phyloP scores from a whole-genome alignment of 2,113 vertebrate genomes.

The Prunella fulvescens region DNA sequence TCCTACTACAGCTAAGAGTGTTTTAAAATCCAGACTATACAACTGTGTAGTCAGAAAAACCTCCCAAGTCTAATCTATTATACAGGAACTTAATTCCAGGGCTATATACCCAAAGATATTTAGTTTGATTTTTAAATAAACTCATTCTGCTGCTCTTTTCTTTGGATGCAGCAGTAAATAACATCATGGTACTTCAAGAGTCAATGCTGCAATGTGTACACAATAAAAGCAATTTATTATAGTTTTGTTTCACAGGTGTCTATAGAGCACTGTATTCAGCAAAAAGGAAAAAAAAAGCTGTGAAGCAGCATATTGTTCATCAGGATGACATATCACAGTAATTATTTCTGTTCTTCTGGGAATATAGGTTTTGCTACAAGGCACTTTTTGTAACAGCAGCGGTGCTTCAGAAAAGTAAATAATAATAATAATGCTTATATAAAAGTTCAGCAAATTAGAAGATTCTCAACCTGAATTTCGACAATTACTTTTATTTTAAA shows the following conservation, averaged over 20 bases:
- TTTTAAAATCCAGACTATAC: not conserved
- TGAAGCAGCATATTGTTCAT: constrained; percentile 16
- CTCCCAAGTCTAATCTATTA: not conserved
- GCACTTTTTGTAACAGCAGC: constrained; percentile 5
- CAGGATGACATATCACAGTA: constrained; percentile 17
- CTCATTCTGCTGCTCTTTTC: not conserved
- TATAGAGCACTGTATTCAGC: constrained; percentile 27
- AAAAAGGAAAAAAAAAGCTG: not conserved
- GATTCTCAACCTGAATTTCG: not conserved
- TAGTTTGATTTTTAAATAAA: not conserved
- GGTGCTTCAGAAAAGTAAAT: not conserved
- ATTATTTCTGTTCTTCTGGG: constrained; percentile 52
- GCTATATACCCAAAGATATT: not conserved
- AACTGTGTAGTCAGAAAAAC: not conserved
- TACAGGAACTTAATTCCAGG: not conserved
- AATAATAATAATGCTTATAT: not conserved
- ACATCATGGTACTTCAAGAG: not conserved
- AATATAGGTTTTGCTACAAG: constrained; percentile 16
- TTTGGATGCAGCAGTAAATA: constrained; percentile 7
- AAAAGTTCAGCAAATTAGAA: not conserved
- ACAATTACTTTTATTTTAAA: not conserved
- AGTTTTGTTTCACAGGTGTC: constrained; percentile 44
- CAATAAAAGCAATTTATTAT: constrained; percentile 38
- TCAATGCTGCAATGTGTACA: not conserved
- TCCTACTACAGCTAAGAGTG: not conserved